Evolutionary conservation across 2,113 vertebrate species (phyloP), one percentile per base, ranked within the genome.

Genomic region (Leuciscus idus): DNA sequence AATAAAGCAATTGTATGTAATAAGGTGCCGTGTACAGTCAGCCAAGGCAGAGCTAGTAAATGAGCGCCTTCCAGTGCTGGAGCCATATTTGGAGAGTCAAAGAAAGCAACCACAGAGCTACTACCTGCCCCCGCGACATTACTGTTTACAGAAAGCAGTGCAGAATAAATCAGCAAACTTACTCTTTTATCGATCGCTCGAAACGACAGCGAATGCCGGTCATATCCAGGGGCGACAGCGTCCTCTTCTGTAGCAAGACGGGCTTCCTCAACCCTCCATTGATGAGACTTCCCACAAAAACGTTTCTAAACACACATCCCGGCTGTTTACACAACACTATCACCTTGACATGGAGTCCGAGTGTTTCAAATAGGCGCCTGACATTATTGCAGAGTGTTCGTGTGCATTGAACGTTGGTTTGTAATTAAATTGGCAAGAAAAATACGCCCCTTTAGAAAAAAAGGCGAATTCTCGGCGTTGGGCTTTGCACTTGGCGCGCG

Each of bases 401-500:
- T 46, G n/a, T 68, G 57, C 68, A 75, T 66, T 74, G 70, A 76
- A 61, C 52, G 85, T 81, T 83, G 86, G 61, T 95, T 93, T 94
- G 93, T 94, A 91, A 94, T 93, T 93, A 93, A 95, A 91, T 94
- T 94, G 93, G 93, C 91, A 93, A 92, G 92, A 93, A 94, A 94
- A 94, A 94, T 93, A 94, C 94, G 93, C 93, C 94, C 94, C 93
- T 93, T 94, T 87, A 85, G 87, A 91, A 91, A 93, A 93, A 93
- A 91, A 82, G 9, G n/a, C 89, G 70, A 85, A 81, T 89, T 85
- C 88, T 90, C 89, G 92, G 93, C 93, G 92, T 91, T 12, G 81
- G 11, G 80, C 73, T 70, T 48, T 81, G 80, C 83, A 81, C 62
- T 88, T 64, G 62, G 88, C 87, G 88, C 93, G 93, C 92, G 50